A percentile compares a stretch with the other conserved stretches of the same genome.
phyloP scores from a whole-genome alignment of 2,113 vertebrate species.

The Axis porcinus region DNA sequence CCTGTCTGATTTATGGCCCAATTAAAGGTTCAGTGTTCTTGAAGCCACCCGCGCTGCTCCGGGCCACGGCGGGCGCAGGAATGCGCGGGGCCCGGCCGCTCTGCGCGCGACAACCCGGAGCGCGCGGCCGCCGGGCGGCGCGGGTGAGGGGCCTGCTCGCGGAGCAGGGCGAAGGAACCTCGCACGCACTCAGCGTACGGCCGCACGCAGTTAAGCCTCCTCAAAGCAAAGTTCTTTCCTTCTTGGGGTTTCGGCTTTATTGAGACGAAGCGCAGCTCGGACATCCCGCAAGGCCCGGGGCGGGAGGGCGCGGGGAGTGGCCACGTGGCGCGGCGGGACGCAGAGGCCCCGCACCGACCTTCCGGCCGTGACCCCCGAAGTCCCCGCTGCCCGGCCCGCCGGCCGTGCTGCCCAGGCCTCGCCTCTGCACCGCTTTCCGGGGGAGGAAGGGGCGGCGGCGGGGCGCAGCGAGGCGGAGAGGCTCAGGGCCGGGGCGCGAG shows the following conservation, averaged over 20 bases:
- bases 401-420: background rate
- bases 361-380: too few relatives aligned
- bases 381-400: background rate
- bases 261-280: background rate
- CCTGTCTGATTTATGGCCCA: constrained; percentile 77
- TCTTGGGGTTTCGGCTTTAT: background rate
- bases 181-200: background rate
- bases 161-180: background rate
- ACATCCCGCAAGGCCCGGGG: background rate
- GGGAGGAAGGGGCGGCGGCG: background rate
- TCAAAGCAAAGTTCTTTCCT: background rate
- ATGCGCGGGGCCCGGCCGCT: background rate
- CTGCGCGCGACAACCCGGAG: background rate
- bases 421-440: background rate
- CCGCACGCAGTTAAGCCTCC: background rate
- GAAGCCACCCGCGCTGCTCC: constrained; percentile 60
- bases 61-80: background rate
- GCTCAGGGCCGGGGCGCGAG: background rate
- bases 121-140: background rate
- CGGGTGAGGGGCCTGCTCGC: background rate
- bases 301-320: background rate
- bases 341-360: background rate
- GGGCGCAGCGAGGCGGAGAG: background rate
- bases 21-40: constrained; percentile 72
- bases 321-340: constrained; percentile 21